Conservation (phyloP, 2,113 vertebrate genomes). For the Lagenorhynchus albirostris region DNA sequence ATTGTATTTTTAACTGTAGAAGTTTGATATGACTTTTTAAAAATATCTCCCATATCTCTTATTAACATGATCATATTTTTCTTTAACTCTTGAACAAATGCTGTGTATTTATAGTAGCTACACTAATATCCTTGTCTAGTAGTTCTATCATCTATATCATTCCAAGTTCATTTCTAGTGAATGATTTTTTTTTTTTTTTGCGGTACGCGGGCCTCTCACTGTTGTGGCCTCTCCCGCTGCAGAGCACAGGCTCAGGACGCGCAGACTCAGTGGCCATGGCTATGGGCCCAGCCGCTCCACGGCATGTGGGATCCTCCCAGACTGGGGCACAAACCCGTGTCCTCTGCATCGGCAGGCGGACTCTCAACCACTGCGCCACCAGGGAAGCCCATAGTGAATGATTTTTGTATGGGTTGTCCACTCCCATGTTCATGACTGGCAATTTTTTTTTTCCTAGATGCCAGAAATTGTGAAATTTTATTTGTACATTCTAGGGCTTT, state of each 20-base stretch:
- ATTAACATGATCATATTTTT: neutral
- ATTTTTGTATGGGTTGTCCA: neutral
- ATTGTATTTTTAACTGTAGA: neutral
- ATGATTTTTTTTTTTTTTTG: neutral
- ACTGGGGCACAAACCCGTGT: too few species aligned
- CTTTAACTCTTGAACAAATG: neutral
- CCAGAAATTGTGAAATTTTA: neutral
- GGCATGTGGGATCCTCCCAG: too few species aligned
- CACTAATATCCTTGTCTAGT: neutral
- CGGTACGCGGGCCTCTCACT: too few species aligned
- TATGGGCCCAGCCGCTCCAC: too few species aligned
- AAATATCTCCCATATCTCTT: neutral
- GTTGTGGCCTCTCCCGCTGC: too few species aligned
- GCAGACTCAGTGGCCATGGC: too few species aligned
- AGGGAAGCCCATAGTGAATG: neutral
- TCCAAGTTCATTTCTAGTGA: neutral
- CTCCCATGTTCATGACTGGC: neutral
- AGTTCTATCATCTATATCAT: neutral
- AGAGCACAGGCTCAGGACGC: too few species aligned
- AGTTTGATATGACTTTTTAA: neutral
- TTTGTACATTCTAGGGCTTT: neutral
- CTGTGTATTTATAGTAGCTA: neutral
- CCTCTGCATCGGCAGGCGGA: too few species aligned
- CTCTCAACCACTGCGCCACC: too few species aligned
- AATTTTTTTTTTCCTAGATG: neutral